Evolutionary conservation across 2,113 vertebrate species (phyloP).

Genomic region (Oostethus manadensis): DNA sequence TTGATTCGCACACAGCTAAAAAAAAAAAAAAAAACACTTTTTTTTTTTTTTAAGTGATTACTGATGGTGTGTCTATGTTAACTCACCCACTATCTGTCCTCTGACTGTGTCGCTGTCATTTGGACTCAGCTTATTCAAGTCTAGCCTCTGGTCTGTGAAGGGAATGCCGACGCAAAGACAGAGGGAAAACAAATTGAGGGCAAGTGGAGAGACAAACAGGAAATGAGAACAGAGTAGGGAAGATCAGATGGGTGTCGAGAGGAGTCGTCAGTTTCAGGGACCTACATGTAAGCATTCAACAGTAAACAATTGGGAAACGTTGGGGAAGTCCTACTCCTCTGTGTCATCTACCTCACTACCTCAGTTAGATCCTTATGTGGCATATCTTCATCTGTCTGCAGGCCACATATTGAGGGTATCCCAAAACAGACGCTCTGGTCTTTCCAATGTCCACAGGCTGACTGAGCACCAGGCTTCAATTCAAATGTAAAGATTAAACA

Average conservation of each 20-base stretch:
- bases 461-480: constrained; percentile 48
- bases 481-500: constrained; percentile 63
- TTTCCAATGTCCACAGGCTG: constrained; percentile 50
- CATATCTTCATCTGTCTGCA: constrained; percentile 44
- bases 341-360: constrained; percentile 52
- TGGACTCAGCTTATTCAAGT: constrained; percentile 95
- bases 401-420: constrained; percentile 46
- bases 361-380: constrained; percentile 34
- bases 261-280: constrained; percentile 27
- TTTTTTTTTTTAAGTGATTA: background rate
- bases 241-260: constrained; percentile 4
- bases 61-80: background rate
- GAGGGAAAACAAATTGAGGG: constrained; percentile 6
- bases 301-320: background rate
- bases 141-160: constrained; percentile 89
- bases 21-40: no score
- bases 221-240: constrained; percentile 34
- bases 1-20: no score
- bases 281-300: constrained; percentile 21
- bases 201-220: constrained; percentile 20
- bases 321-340: constrained; percentile 29
- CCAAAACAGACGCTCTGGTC: constrained; percentile 56
- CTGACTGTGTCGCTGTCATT: constrained; percentile 97
- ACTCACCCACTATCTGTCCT: constrained; percentile 97
- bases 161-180: background rate